These are phyloP conservation scores for Trachymyrmex septentrionalis DNA, from an alignment of 1,140 invertebrate genomes.

Conservation along the genomic window DNA sequence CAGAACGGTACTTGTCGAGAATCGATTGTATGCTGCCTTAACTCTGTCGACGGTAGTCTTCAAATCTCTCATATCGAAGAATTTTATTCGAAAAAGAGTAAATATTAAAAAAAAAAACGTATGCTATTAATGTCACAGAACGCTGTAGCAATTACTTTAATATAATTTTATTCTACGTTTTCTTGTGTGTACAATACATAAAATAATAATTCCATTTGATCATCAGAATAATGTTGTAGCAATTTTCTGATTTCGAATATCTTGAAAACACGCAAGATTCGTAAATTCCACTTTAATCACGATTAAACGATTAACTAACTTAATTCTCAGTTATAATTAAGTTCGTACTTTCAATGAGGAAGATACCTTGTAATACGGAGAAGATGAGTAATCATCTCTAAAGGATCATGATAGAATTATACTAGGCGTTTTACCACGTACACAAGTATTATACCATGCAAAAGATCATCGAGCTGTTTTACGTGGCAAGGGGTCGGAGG, in stretches of 20 bases:
- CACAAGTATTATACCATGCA: constrained; percentile 39
- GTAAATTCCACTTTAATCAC: background rate
- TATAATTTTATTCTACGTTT: background rate
- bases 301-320: constrained; percentile 38
- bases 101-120: background rate
- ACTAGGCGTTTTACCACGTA: constrained; percentile 48
- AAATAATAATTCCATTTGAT: background rate
- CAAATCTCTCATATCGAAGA: background rate
- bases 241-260: background rate
- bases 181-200: background rate
- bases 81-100: background rate
- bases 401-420: constrained; percentile 68
- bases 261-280: background rate
- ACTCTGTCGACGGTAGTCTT: background rate
- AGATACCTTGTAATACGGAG: constrained; percentile 14
- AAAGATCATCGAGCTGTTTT: constrained; percentile 66
- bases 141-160: no score
- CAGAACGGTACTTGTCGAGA: constrained; percentile 37
- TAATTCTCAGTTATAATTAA: constrained; percentile 48
- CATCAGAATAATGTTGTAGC: background rate
- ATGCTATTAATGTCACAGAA: background rate
- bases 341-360: constrained; percentile 31
- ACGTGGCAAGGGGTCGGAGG: constrained; percentile 60
- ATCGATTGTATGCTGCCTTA: constrained; percentile 12
- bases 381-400: constrained; percentile 48